phyloP scores from a whole-genome alignment of 2,888 invertebrate species.

The Andrena bucephala region DNA sequence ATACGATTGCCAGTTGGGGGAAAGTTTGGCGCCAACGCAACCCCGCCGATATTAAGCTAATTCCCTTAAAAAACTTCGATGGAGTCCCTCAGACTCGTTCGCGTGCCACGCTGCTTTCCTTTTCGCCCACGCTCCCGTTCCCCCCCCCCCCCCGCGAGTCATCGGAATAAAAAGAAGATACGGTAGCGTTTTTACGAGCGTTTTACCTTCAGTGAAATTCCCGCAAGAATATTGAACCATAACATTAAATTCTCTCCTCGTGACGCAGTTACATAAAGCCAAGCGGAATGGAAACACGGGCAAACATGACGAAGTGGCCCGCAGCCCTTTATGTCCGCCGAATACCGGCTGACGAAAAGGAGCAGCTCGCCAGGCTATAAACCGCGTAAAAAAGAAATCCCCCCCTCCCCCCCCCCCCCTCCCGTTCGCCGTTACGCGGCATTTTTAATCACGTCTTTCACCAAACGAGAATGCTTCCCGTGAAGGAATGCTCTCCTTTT shows the following conservation, averaged over 20 bases:
- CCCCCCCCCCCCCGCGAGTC: not conserved
- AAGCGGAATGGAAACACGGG: slow-evolving; percentile 36
- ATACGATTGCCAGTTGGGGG: slow-evolving; percentile 3
- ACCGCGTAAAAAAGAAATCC: slow-evolving; percentile 25
- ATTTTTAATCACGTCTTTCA: slow-evolving; percentile 43
- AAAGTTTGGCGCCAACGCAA: slow-evolving; percentile 8
- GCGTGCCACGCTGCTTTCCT: not conserved
- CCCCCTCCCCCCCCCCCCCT: slow-evolving; percentile 15
- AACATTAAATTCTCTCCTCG: slow-evolving; percentile 53
- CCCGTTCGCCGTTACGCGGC: slow-evolving; percentile 20
- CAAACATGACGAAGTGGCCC: slow-evolving; percentile 53
- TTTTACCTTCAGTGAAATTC: slow-evolving; percentile 47
- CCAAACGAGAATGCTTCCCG: slow-evolving; percentile 9
- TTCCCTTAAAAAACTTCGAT: slow-evolving; percentile 20
- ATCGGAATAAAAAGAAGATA: slow-evolving; percentile 1
- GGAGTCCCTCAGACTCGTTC: slow-evolving; percentile 6
- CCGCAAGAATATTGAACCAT: slow-evolving; percentile 46
- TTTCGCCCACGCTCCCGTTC: not conserved
- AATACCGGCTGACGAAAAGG: slow-evolving; percentile 14
- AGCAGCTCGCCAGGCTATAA: slow-evolving; percentile 18
- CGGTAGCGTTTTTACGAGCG: slow-evolving; percentile 23
- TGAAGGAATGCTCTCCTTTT: slow-evolving; percentile 34
- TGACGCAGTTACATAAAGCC: slow-evolving; percentile 56
- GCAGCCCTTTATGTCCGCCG: slow-evolving; percentile 36
- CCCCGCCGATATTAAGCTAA: slow-evolving; percentile 22